These are phyloP conservation scores for Euproctis similis DNA, from an alignment of 2,888 invertebrate species.

Conservation along the genomic window DNA sequence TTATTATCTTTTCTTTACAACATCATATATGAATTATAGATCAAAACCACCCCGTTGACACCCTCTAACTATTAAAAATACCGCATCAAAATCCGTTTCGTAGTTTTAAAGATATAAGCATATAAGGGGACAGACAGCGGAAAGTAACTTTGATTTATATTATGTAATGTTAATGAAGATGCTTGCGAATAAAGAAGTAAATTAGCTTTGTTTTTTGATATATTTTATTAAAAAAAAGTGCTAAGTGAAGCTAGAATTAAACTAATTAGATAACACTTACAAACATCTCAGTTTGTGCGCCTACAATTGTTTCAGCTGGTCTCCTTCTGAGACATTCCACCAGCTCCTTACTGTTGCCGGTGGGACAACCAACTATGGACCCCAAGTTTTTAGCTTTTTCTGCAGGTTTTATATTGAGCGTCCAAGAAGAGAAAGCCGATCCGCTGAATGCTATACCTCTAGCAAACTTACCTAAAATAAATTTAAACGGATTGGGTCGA, in stretches of 20 bases:
- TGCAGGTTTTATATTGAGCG: conserved; percentile 71
- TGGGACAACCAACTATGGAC: conserved; percentile 78
- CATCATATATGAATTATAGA: no score
- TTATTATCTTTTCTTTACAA: no score
- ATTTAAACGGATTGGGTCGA: background rate
- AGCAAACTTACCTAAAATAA: conserved; percentile 69
- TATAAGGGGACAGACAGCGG: no score
- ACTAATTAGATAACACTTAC: conserved; percentile 51
- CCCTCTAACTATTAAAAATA: no score
- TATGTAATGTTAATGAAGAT: no score
- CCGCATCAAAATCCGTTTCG: no score
- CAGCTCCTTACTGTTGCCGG: conserved; percentile 65
- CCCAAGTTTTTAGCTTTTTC: conserved; percentile 79
- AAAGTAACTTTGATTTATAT: no score
- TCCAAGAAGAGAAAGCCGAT: conserved; percentile 78
- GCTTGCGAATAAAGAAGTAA: no score
- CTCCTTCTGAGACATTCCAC: conserved; percentile 79
- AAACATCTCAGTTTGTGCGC: conserved; percentile 72
- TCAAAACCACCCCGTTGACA: no score
- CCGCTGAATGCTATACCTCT: conserved; percentile 83
- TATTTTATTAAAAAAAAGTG: no score
- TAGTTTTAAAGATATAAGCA: no score
- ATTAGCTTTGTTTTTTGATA: no score
- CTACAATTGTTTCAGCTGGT: conserved; percentile 77
- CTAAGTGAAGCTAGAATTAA: background rate